Evolutionary conservation across 2,888 invertebrate species (phyloP).

Genomic region (Resseliella maxima): DNA sequence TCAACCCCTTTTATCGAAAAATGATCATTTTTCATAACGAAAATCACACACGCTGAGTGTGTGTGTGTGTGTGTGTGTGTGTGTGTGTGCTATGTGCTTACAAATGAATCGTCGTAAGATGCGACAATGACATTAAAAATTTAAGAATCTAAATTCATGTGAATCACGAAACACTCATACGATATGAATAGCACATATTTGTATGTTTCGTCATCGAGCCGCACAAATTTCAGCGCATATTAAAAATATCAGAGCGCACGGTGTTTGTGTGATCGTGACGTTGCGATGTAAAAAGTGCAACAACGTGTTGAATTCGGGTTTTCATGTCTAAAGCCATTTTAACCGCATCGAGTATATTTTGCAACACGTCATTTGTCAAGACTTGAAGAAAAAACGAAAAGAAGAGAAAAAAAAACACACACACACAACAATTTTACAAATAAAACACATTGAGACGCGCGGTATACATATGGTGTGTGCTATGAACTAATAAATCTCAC

Average conservation of each 20-base stretch:
- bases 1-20: background rate
- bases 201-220: background rate
- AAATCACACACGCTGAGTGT: background rate
- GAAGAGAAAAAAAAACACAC: background rate
- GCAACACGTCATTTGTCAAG: conserved; percentile 54
- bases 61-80: too few relatives aligned
- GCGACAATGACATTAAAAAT: conserved; percentile 42
- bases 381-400: background rate
- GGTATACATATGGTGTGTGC: conserved; percentile 16
- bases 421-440: background rate
- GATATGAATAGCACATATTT: background rate
- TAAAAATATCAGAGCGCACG: background rate
- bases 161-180: conserved; percentile 9
- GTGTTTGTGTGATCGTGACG: conserved; percentile 12
- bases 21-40: background rate
- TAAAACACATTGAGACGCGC: background rate
- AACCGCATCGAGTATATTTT: conserved; percentile 39
- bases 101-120: background rate
- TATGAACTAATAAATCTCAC: conserved; percentile 46
- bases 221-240: background rate
- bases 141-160: conserved; percentile 8
- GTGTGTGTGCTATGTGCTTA: too few relatives aligned
- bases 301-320: conserved; percentile 51
- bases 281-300: conserved; percentile 26
- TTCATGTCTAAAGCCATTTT: conserved; percentile 53